Percentiles rank a stretch among this genome's conserved stretches.
Evolutionary conservation across 2,888 invertebrate species (phyloP).

Genomic region (Morpho deidamia): DNA sequence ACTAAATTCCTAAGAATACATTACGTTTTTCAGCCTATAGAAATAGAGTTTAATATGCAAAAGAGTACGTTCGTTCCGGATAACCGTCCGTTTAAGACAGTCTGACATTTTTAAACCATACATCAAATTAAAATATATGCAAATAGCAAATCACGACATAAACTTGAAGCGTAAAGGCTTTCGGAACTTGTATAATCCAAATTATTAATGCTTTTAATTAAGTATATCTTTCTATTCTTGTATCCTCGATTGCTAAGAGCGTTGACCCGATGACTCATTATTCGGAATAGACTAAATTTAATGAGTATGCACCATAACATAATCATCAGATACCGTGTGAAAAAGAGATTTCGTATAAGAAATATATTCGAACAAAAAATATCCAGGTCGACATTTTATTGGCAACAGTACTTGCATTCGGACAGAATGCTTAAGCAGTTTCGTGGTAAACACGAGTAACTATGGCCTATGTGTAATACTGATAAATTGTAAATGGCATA

Average conservation of each 20-base stretch:
- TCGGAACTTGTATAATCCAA: conserved; percentile 54
- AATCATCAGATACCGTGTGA: conserved; percentile 45
- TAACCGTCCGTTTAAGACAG: conserved; percentile 22
- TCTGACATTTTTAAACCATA: conserved; percentile 35
- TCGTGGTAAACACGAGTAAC: conserved; percentile 51
- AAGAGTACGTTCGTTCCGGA: not conserved
- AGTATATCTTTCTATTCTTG: conserved; percentile 66
- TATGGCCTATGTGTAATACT: conserved; percentile 33
- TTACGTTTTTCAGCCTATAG: conserved; percentile 26
- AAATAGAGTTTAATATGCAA: conserved; percentile 34
- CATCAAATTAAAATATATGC: conserved; percentile 68
- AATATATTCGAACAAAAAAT: conserved; percentile 53
- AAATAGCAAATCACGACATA: conserved; percentile 47
- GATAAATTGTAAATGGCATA: conserved; percentile 22
- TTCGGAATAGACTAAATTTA: conserved; percentile 19
- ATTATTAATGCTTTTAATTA: conserved; percentile 71
- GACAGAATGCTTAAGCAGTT: conserved; percentile 72
- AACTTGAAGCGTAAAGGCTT: conserved; percentile 52
- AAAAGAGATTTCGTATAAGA: conserved; percentile 54
- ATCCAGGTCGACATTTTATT: conserved; percentile 68
- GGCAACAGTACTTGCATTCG: conserved; percentile 59
- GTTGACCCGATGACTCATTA: conserved; percentile 54
- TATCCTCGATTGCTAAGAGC: conserved; percentile 45
- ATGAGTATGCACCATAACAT: conserved; percentile 15
- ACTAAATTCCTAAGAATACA: conserved; percentile 32